phyloP scores from a whole-genome alignment of 2,113 vertebrate species.

The Myrmophylax atrothorax region DNA sequence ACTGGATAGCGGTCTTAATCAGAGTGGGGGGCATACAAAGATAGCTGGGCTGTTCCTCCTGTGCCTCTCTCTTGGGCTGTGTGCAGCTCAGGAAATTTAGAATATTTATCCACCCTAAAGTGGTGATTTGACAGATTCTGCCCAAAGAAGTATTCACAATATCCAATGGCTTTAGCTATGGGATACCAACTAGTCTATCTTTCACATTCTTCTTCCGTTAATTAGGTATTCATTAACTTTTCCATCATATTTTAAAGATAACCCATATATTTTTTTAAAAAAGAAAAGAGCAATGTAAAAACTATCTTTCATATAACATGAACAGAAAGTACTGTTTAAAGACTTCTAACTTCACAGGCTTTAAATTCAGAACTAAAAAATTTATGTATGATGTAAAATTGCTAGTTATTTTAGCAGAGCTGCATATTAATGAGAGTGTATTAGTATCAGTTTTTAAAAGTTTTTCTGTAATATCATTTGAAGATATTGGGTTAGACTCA shows the following conservation, averaged over 20 bases:
- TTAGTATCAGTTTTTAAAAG: not conserved
- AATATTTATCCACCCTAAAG: not conserved
- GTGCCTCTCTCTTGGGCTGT: not conserved
- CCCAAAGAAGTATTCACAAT: not conserved
- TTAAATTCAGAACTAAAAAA: not conserved
- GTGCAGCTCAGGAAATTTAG: not conserved
- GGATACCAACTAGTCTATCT: not conserved
- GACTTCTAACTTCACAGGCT: not conserved
- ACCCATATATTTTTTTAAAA: not conserved
- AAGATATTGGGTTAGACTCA: not conserved
- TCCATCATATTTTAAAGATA: not conserved
- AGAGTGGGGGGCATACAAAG: constrained; percentile 4
- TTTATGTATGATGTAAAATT: not conserved
- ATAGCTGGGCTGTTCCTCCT: not conserved
- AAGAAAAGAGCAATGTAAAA: not conserved
- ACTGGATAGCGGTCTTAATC: not conserved
- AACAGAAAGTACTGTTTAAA: not conserved
- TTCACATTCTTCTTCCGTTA: not conserved
- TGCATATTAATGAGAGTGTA: not conserved
- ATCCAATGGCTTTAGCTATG: not conserved
- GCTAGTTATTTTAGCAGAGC: not conserved
- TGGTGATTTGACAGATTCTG: not conserved
- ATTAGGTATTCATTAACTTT: not conserved
- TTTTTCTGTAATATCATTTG: not conserved
- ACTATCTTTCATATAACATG: not conserved